These are phyloP conservation scores for Melitaea cinxia DNA, from an alignment of 1,140 invertebrate species.

Conservation along the genomic window DNA sequence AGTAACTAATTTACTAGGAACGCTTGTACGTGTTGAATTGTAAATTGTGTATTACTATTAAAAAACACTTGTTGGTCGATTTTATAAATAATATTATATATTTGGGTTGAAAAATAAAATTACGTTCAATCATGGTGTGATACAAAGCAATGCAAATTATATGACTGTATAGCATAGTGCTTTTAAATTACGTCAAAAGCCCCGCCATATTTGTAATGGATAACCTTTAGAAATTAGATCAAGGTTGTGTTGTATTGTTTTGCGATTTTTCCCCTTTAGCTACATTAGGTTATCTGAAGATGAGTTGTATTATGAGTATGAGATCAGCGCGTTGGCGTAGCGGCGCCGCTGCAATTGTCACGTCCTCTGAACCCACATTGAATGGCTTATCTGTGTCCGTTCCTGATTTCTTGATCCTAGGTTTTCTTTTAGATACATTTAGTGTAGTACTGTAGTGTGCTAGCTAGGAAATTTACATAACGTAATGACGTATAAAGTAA, in stretches of 20 bases:
- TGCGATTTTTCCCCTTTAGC: slow-evolving; percentile 22
- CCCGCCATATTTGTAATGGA: neutral
- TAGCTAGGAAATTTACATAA: no score
- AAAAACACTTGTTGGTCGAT: neutral
- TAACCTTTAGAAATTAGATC: slow-evolving; percentile 20
- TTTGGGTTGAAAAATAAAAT: neutral
- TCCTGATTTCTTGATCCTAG: slow-evolving; percentile 19
- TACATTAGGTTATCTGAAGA: slow-evolving; percentile 36
- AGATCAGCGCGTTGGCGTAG: slow-evolving; percentile 57
- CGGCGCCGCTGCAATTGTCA: slow-evolving; percentile 65
- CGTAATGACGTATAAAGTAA: no score
- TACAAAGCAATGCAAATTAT: neutral
- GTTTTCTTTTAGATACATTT: neutral
- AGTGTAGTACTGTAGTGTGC: neutral
- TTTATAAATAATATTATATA: neutral
- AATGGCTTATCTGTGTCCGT: slow-evolving; percentile 24
- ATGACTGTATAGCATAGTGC: neutral
- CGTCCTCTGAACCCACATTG: slow-evolving; percentile 51
- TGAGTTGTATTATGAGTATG: slow-evolving; percentile 38
- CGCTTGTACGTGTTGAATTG: neutral
- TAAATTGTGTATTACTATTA: neutral
- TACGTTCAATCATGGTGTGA: slow-evolving; percentile 1
- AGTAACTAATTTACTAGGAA: neutral
- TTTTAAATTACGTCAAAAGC: slow-evolving; percentile 8
- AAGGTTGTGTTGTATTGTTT: slow-evolving; percentile 22